Conservation (phyloP, 1,140 invertebrate species). For the Atopsyche davidsoni region DNA sequence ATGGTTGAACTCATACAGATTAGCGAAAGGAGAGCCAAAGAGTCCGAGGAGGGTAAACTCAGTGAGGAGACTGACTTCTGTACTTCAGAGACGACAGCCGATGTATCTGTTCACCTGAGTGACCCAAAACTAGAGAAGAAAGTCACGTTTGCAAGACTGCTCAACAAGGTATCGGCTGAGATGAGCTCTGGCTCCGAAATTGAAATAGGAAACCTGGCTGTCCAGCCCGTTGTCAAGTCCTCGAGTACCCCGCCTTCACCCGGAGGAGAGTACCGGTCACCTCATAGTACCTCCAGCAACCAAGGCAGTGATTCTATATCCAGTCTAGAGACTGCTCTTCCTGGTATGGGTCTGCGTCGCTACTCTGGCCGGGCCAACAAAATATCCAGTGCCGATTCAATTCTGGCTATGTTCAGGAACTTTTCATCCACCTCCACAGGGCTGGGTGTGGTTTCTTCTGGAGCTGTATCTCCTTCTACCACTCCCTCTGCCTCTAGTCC, state of each 20-base stretch:
- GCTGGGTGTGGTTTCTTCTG: constrained; percentile 48
- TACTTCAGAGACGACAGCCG: constrained; percentile 36
- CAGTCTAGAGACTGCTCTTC: constrained; percentile 55
- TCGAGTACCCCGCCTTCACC: constrained; percentile 48
- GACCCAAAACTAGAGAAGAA: constrained; percentile 66
- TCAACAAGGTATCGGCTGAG: constrained; percentile 66
- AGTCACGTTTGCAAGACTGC: constrained; percentile 66
- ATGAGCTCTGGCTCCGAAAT: constrained; percentile 64
- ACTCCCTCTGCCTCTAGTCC: constrained; percentile 62
- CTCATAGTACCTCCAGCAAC: constrained; percentile 58
- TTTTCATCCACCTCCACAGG: constrained; percentile 53
- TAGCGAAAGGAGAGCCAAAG: constrained; percentile 50
- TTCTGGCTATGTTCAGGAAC: constrained; percentile 66
- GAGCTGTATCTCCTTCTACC: constrained; percentile 53
- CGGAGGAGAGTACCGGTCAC: constrained; percentile 51
- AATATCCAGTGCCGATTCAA: constrained; percentile 66
- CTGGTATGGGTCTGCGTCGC: constrained; percentile 42
- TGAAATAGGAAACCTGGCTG: constrained; percentile 42
- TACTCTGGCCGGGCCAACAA: constrained; percentile 46
- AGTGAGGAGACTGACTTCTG: constrained; percentile 32
- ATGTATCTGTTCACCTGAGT: constrained; percentile 47
- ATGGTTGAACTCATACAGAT: constrained; percentile 64
- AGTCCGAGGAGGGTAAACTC: constrained; percentile 19
- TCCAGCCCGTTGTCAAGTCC: constrained; percentile 37
- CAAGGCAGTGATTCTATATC: constrained; percentile 65